Evolutionary conservation across 2,797 vertebrate species (phyloP).

Genomic region (Rhabdomys pumilio): DNA sequence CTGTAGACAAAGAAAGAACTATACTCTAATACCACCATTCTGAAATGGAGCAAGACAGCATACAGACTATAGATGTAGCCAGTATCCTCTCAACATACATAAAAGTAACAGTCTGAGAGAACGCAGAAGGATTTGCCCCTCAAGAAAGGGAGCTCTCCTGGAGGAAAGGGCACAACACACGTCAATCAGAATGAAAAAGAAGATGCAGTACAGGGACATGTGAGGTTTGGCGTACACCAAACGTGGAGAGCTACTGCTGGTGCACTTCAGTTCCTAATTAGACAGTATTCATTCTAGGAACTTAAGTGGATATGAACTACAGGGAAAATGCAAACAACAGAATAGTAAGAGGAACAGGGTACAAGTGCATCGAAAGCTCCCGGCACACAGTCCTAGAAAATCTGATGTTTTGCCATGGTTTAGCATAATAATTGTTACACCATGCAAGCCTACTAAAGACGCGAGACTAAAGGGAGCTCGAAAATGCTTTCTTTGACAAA

Average conservation of each 20-base stretch:
- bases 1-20: neutral
- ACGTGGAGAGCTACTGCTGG: neutral
- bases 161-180: neutral
- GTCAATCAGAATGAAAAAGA: neutral
- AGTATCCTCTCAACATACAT: neutral
- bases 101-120: neutral
- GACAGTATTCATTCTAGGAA: neutral
- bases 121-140: neutral
- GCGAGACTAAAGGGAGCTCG: neutral
- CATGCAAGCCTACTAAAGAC: neutral
- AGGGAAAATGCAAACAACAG: neutral
- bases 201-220: neutral
- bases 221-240: neutral
- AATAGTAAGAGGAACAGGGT: neutral
- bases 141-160: neutral
- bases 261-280: neutral
- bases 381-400: neutral
- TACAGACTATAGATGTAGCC: neutral
- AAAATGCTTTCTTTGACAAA: constrained; percentile 33
- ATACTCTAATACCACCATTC: neutral
- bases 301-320: neutral
- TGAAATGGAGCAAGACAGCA: neutral
- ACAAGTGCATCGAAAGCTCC: neutral
- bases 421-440: neutral
- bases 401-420: neutral